A percentile compares a stretch with the other conserved stretches of the same genome.
Evolutionary conservation across 2,797 vertebrate genomes (phyloP).

Genomic region (Urosaurus nigricauda): DNA sequence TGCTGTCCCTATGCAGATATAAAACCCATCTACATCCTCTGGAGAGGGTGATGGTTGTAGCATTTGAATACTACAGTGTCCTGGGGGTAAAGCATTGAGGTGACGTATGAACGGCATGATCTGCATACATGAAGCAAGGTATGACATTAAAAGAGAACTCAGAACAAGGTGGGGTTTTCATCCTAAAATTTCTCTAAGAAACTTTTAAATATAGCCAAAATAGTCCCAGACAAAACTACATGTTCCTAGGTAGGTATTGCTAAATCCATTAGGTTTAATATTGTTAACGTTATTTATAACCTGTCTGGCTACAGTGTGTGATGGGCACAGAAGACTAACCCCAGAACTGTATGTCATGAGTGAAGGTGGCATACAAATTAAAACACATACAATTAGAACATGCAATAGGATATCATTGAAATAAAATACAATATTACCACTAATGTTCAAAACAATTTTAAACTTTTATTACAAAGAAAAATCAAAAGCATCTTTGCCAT

Average conservation of each 20-base stretch:
- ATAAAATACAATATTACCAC: too few species aligned
- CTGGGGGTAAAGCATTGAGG: neutral
- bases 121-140: neutral
- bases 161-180: too few species aligned
- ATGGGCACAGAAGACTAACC: too few species aligned
- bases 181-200: neutral
- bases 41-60: neutral
- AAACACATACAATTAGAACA: too few species aligned
- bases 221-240: neutral
- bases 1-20: neutral
- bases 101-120: neutral
- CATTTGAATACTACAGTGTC: neutral
- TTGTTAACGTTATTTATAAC: neutral
- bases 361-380: too few species aligned
- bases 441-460: too few species aligned
- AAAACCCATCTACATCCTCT: neutral
- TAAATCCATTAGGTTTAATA: neutral
- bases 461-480: too few species aligned
- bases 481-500: too few species aligned
- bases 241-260: neutral
- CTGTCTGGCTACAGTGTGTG: too few species aligned
- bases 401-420: too few species aligned
- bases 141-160: neutral
- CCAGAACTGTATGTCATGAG: neutral
- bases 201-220: fast-evolving